Base-by-base conservation (phyloP, 2,888 invertebrate species). In the Mythimna pallens region DNA sequence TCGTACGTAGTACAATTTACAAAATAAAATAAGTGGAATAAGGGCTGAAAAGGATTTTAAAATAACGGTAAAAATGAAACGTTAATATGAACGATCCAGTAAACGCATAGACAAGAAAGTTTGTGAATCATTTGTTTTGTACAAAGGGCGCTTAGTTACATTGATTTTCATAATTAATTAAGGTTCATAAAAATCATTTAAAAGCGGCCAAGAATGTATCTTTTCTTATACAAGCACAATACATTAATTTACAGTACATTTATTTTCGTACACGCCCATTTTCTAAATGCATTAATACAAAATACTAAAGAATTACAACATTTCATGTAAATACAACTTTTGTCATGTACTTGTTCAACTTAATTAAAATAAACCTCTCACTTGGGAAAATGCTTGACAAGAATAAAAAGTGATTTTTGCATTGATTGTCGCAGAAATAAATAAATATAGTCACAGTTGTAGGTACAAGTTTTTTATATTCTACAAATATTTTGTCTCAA, bases 1-100 rank as follows among this genome's bases (percentile, higher is more conserved):
- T 90, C 87, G 89, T 90, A 93, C 89, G 90, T 89, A 89, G 92
- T 93, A 92, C 92, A 92, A 84, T 90, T 88, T 86, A 87, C 86
- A 87, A 87, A 86, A 86, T 86, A 87, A 85, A 84, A 75, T 65
- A 86, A 86, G 80, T 87, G 80, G 75, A 84, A 82, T 83, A 69
- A 77, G 58, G 68, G 71, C 70, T 25, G 73, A 72, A 52, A 54
- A 62, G 17, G n/a, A 62, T 62, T 62, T 52, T 43, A 74, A 82
- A 65, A 20, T 5, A 73, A 62, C 65, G 65, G 47, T 50, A 40
- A 59, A 78, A 81, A 81, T 65, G 63, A 43, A 62, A 61, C 67
- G 57, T 79, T 65, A 77, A 34, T 17, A 54, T 22, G 12, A 71
- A 73, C 61, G 25, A 22, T 64, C 8, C 73, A 52, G 58, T 69